Conservation (phyloP, 2,888 invertebrate species). For the Acronicta aceris region DNA sequence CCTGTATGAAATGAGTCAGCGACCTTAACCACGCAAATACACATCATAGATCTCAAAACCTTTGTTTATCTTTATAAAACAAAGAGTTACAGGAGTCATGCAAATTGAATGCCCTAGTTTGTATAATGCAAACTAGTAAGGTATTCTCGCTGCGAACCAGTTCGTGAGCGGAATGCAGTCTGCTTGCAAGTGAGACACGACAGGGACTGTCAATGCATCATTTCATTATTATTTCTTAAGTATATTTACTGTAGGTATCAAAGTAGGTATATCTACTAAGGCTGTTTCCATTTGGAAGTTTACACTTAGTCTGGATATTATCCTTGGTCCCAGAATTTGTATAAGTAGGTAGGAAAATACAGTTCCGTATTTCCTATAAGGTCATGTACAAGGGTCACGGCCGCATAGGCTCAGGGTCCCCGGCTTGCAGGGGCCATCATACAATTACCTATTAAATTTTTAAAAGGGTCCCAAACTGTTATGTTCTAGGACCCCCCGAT, state of each 20-base stretch:
- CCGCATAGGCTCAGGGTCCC: no score
- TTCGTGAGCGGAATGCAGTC: conserved; percentile 55
- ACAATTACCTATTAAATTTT: no score
- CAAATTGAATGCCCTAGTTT: conserved; percentile 51
- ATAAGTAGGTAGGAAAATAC: no score
- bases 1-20: conserved; percentile 27
- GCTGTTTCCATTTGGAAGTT: no score
- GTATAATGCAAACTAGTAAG: conserved; percentile 44
- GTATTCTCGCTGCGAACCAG: conserved; percentile 40
- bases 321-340: no score
- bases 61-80: conserved; percentile 45
- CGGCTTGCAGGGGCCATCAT: no score
- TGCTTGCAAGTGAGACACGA: conserved; percentile 45
- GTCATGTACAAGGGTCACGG: no score
- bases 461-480: no score
- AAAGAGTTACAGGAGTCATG: conserved; percentile 47
- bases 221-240: neutral
- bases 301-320: no score
- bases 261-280: no score
- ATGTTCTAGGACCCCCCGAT: no score
- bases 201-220: conserved; percentile 18
- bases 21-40: conserved; percentile 54
- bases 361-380: no score
- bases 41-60: conserved; percentile 46
- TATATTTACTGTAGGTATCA: neutral